These are phyloP conservation scores for Apamea epomidion DNA, from an alignment of 2,888 invertebrate species.

Conservation along the genomic window DNA sequence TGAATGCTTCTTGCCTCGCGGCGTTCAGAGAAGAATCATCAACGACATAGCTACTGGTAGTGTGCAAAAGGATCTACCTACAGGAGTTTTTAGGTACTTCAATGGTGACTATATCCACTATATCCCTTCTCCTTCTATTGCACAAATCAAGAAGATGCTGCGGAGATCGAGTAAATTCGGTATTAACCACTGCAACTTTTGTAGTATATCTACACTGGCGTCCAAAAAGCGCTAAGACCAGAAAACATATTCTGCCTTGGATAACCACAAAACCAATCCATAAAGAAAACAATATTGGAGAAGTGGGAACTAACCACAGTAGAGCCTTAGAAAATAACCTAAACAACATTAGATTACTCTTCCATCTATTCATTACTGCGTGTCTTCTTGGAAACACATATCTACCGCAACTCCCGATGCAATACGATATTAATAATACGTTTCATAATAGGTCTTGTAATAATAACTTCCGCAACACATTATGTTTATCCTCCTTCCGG, in stretches of 20 bases:
- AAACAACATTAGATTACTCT: neutral
- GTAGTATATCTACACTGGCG: neutral
- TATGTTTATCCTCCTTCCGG: conserved; percentile 55
- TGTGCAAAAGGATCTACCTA: neutral
- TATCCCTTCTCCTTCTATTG: neutral
- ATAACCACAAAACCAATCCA: neutral
- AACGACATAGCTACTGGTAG: neutral
- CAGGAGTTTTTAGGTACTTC: neutral
- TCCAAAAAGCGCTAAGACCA: neutral
- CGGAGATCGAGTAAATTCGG: neutral
- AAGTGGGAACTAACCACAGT: neutral
- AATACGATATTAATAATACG: conserved; percentile 43
- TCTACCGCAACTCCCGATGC: conserved; percentile 15
- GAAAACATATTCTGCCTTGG: neutral
- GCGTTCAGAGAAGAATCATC: no score
- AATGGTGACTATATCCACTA: neutral
- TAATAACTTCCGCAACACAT: conserved; percentile 48
- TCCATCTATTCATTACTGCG: conserved; percentile 7
- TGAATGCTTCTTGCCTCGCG: neutral
- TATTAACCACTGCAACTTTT: neutral
- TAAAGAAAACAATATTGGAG: neutral
- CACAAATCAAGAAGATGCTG: neutral
- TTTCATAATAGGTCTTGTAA: conserved; percentile 47
- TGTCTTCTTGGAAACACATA: conserved; percentile 23
- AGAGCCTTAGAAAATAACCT: neutral